These are phyloP conservation scores for Nothobranchius furzeri DNA, from an alignment of 2,113 vertebrate species.

Conservation along the genomic window DNA sequence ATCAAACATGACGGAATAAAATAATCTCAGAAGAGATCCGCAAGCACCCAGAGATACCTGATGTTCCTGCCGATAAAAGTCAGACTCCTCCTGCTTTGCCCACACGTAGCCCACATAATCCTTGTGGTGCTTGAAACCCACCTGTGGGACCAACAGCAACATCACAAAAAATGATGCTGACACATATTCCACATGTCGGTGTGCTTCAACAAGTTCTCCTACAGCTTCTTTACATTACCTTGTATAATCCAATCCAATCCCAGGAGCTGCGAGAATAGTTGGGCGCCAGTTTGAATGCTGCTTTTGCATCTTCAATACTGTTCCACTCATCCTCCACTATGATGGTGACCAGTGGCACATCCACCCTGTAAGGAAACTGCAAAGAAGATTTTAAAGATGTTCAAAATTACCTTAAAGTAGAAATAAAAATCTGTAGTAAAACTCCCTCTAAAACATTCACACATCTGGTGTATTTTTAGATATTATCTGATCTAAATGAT, in stretches of 20 bases:
- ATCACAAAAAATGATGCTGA: background rate
- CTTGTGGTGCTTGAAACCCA: conserved; percentile 96
- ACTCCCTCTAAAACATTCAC: background rate
- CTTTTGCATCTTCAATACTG: conserved; percentile 85
- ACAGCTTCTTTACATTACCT: conserved; percentile 74
- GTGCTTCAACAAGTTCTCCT: no score
- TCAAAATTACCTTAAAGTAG: background rate
- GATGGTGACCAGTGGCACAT: conserved; percentile 85
- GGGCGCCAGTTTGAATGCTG: conserved; percentile 82
- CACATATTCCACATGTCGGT: no score
- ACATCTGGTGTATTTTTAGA: no score
- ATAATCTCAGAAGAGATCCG: background rate
- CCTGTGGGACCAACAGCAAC: conserved; percentile 72
- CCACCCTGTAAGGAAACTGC: conserved; percentile 91
- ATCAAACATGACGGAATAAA: conserved; percentile 23
- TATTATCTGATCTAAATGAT: no score
- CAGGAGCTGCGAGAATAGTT: conserved; percentile 91
- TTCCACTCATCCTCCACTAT: conserved; percentile 93
- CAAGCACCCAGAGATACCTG: conserved; percentile 71
- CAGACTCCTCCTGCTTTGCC: conserved; percentile 91
- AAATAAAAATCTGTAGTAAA: background rate
- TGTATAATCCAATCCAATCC: conserved; percentile 99
- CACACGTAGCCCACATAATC: conserved; percentile 94
- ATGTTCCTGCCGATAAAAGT: conserved; percentile 76
- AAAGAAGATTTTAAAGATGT: conserved; percentile 15